These are phyloP conservation scores for Drosophila melanica DNA, from an alignment of 1,140 invertebrate species.

Conservation along the genomic window DNA sequence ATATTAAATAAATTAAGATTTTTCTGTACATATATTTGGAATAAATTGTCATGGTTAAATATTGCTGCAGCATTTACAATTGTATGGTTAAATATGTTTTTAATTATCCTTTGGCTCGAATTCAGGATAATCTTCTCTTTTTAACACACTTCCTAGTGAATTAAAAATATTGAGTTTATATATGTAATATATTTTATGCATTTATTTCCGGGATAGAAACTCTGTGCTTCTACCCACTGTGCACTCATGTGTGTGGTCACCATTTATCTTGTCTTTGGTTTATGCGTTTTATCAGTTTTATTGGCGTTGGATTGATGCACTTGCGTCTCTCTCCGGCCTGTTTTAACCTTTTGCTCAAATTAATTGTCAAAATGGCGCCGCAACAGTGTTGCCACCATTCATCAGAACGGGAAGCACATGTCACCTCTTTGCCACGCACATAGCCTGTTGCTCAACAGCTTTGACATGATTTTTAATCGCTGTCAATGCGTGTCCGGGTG, in stretches of 20 bases:
- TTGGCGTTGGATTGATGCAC: conserved; percentile 13
- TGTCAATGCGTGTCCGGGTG: conserved; percentile 63
- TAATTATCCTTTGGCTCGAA: too few relatives aligned
- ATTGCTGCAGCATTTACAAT: too few relatives aligned
- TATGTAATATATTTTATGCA: too few relatives aligned
- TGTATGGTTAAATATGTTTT: too few relatives aligned
- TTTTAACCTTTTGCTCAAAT: conserved; percentile 37
- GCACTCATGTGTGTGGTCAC: neutral
- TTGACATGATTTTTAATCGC: conserved; percentile 73
- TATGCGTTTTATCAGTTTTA: conserved; percentile 17
- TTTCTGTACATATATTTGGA: too few relatives aligned
- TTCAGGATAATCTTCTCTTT: too few relatives aligned
- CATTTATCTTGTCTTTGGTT: neutral
- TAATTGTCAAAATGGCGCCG: conserved; percentile 35
- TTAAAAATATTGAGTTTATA: too few relatives aligned
- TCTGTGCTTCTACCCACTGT: neutral
- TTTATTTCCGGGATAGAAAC: too few relatives aligned
- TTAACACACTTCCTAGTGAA: too few relatives aligned
- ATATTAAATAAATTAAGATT: too few relatives aligned
- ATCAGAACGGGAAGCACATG: neutral
- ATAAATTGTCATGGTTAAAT: too few relatives aligned
- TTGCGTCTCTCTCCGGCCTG: neutral
- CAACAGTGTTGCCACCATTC: conserved; percentile 43
- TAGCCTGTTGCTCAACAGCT: conserved; percentile 44
- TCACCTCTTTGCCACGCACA: neutral